Percentiles rank a stretch among this genome's conserved stretches.
Conservation (phyloP, 2,797 vertebrate species). For the Vireo griseus region DNA sequence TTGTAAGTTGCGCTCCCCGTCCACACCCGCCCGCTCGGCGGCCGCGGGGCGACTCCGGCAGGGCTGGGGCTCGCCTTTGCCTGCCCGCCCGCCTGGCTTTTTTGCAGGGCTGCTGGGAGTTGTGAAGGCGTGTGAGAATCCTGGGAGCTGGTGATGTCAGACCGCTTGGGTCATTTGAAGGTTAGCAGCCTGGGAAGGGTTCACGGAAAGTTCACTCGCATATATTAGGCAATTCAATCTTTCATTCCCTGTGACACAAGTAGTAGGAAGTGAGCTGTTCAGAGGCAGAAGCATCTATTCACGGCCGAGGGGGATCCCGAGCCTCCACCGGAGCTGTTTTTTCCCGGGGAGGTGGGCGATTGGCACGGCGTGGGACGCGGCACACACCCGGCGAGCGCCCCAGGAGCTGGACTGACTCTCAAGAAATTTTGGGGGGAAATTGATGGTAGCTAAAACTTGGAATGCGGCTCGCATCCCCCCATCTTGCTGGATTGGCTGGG, state of each 20-base stretch:
- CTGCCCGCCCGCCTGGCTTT: conserved; percentile 3
- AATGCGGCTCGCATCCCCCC: conserved; percentile 71
- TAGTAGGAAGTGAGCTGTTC: conserved; percentile 88
- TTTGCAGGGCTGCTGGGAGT: conserved; percentile 77
- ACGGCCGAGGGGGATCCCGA: conserved; percentile 77
- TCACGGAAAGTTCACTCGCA: conserved; percentile 95
- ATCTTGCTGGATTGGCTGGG: conserved; percentile 76
- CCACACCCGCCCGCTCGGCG: neutral
- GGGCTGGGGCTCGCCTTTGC: neutral
- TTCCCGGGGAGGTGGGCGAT: conserved; percentile 60
- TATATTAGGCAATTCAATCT: conserved; percentile 99
- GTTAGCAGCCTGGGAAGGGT: conserved; percentile 96
- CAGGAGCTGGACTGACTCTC: conserved; percentile 46
- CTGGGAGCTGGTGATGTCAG: conserved; percentile 95
- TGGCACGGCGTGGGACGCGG: conserved; percentile 30
- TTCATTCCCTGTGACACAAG: conserved; percentile 92
- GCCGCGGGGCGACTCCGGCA: neutral
- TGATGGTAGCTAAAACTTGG: conserved; percentile 68
- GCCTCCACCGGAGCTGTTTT: conserved; percentile 58
- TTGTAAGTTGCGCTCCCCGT: neutral
- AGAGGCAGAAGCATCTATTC: conserved; percentile 85
- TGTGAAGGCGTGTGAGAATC: conserved; percentile 85
- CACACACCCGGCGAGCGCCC: conserved; percentile 38
- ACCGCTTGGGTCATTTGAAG: conserved; percentile 92
- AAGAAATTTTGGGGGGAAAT: conserved; percentile 48